phyloP scores from a whole-genome alignment of 2,888 invertebrate genomes.

The Amphiduros pacificus region DNA sequence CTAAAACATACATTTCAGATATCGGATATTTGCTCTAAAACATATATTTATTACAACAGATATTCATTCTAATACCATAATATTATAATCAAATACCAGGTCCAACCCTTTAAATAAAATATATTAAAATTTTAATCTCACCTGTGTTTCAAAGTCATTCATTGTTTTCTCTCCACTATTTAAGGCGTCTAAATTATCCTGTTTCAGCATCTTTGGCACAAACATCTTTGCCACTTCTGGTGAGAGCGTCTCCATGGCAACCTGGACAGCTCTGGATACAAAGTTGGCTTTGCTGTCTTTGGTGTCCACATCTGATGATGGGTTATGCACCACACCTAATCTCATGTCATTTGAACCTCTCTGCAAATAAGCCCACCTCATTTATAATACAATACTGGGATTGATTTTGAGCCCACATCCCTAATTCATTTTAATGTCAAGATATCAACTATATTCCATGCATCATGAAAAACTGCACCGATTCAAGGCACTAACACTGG shows the following conservation, averaged over 20 bases:
- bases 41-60: no score
- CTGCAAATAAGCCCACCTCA: constrained; percentile 58
- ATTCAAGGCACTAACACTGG: no score
- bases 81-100: no score
- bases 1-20: no score
- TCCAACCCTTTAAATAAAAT: neutral
- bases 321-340: constrained; percentile 61
- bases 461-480: no score
- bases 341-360: constrained; percentile 59
- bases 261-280: constrained; percentile 54
- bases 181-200: constrained; percentile 57
- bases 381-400: no score
- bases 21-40: no score
- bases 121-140: constrained; percentile 35
- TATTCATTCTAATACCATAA: no score
- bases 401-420: no score
- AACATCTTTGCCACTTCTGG: constrained; percentile 59
- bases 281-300: constrained; percentile 29
- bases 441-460: no score
- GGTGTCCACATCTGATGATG: constrained; percentile 21
- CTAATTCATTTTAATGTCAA: no score
- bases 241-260: constrained; percentile 57
- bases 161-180: constrained; percentile 55
- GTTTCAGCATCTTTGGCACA: constrained; percentile 62
- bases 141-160: constrained; percentile 61